A percentile compares a stretch with the other conserved stretches of the same genome.
Conservation (phyloP, 2,113 vertebrate species). For the Heptranchias perlo region DNA sequence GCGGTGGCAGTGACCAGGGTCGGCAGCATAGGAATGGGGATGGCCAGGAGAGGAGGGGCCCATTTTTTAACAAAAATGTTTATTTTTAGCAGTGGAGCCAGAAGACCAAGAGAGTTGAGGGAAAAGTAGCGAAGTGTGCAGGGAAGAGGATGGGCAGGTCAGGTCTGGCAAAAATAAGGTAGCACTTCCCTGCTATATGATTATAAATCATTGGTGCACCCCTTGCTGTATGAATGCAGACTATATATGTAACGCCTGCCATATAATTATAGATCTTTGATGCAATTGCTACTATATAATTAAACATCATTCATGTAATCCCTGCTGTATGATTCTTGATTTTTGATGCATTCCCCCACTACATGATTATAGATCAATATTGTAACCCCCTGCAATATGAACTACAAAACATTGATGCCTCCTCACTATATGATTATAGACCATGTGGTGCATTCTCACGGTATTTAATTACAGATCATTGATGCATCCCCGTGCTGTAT, state of each 20-base stretch:
- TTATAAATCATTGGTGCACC: not conserved
- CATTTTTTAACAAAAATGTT: not conserved
- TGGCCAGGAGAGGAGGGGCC: too few relatives aligned
- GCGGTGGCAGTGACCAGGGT: not conserved
- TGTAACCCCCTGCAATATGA: not conserved
- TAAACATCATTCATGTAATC: not conserved
- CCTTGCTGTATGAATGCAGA: not conserved
- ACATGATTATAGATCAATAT: not conserved
- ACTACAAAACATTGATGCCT: not conserved
- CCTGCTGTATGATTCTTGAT: not conserved
- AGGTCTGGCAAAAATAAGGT: not conserved
- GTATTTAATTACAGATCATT: not conserved
- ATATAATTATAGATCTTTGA: not conserved
- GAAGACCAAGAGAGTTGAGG: not conserved
- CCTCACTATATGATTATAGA: not conserved
- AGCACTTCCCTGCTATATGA: not conserved
- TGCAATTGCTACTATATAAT: not conserved
- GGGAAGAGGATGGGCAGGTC: not conserved
- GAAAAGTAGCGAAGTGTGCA: not conserved
- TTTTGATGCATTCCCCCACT: not conserved
- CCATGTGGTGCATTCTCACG: not conserved
- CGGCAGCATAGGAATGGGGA: not conserved
- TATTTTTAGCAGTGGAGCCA: not conserved
- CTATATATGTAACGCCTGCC: not conserved
- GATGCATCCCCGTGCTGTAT: not conserved